phyloP scores from a whole-genome alignment of 2,113 vertebrate species.

The Monarcha castaneiventris region DNA sequence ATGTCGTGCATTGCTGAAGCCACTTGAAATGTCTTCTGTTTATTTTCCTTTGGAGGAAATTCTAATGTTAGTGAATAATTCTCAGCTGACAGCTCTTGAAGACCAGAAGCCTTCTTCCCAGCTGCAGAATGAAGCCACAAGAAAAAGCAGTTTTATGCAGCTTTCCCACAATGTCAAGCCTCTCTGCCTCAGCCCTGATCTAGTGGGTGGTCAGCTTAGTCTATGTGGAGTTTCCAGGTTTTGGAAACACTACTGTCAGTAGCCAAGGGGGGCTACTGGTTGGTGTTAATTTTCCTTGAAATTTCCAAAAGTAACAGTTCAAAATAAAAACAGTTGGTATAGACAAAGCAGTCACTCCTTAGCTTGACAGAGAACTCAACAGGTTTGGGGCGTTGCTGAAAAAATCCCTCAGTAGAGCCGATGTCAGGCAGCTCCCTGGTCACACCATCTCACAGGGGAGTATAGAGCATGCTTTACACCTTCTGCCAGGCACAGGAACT shows the following conservation, averaged over 20 bases:
- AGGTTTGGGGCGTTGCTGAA: neutral
- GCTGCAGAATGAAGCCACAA: neutral
- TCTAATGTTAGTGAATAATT: neutral
- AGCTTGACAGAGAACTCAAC: neutral
- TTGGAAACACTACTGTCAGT: neutral
- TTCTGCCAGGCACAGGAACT: neutral
- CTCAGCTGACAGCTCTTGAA: neutral
- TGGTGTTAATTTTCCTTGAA: neutral
- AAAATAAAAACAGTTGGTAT: neutral
- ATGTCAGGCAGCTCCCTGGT: neutral
- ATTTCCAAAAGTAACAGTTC: neutral
- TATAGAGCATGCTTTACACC: no score
- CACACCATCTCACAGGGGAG: neutral
- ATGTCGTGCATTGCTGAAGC: neutral
- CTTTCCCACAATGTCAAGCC: neutral
- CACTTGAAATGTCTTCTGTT: neutral
- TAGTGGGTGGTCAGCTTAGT: neutral
- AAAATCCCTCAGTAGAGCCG: neutral
- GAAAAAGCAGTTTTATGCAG: neutral
- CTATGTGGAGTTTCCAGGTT: neutral
- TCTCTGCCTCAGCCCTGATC: neutral
- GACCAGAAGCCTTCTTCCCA: neutral
- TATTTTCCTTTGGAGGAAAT: neutral
- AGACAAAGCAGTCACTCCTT: neutral
- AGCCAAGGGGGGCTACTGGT: neutral